phyloP scores from a whole-genome alignment of 2,797 vertebrate species.

The Urocyon cinereoargenteus region DNA sequence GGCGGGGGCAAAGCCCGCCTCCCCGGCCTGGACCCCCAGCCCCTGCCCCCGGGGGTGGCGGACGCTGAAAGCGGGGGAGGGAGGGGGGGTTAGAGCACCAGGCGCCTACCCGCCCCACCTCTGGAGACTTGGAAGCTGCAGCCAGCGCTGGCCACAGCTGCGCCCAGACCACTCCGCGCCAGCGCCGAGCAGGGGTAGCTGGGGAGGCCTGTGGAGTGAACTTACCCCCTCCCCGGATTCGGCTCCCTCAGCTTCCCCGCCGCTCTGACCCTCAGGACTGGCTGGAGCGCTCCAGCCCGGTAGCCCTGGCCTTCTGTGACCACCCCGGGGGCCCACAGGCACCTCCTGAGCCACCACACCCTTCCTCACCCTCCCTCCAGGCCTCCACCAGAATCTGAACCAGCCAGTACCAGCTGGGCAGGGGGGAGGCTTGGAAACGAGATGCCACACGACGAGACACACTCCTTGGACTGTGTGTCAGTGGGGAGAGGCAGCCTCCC shows the following conservation, averaged over 20 bases:
- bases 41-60: background rate
- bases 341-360: background rate
- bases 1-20: background rate
- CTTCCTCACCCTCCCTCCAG: background rate
- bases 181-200: too few species aligned
- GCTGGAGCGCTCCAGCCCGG: background rate
- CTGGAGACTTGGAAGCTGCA: background rate
- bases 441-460: background rate
- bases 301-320: background rate
- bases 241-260: background rate
- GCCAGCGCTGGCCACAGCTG: background rate
- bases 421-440: background rate
- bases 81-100: background rate
- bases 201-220: background rate
- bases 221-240: background rate
- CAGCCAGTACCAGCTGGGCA: background rate
- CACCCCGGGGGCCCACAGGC: background rate
- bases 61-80: background rate
- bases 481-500: background rate
- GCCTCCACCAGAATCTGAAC: slow-evolving; percentile 4
- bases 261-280: background rate
- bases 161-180: background rate
- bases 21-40: background rate
- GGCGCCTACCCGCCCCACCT: background rate
- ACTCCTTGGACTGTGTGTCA: background rate